These are phyloP conservation scores for Petrolisthes cinctipes DNA, from an alignment of 2,888 invertebrate genomes.

Conservation along the genomic window DNA sequence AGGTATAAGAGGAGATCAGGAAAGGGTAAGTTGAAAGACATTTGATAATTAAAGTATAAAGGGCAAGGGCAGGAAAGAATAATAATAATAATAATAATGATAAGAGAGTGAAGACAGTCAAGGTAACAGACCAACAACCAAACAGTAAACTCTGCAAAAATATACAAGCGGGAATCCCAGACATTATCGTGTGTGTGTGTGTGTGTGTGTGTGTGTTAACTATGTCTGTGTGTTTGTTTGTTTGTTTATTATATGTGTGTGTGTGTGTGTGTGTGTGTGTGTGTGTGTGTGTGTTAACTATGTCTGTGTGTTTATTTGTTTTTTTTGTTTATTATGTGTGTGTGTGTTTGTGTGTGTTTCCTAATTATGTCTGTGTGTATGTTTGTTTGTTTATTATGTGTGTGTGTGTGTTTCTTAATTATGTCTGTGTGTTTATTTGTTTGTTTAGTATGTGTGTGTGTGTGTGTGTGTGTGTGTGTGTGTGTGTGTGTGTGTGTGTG, in stretches of 20 bases:
- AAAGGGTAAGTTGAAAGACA: neutral
- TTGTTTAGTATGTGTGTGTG: constrained; percentile 1
- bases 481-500: too few species aligned
- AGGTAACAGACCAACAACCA: too few species aligned
- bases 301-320: neutral
- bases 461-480: too few species aligned
- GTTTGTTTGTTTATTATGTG: neutral
- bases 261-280: neutral
- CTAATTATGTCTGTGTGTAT: too few species aligned
- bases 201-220: neutral
- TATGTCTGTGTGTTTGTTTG: neutral
- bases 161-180: neutral
- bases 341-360: neutral
- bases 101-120: too few species aligned
- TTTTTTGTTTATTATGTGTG: neutral
- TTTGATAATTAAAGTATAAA: neutral
- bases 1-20: neutral
- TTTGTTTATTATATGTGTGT: neutral
- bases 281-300: neutral
- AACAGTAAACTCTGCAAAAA: neutral
- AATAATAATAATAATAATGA: too few species aligned
- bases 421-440: neutral
- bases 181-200: neutral
- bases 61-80: too few species aligned
- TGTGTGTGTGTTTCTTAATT: neutral